phyloP scores from a whole-genome alignment of 2,888 invertebrate genomes.

The Erynnis tages region DNA sequence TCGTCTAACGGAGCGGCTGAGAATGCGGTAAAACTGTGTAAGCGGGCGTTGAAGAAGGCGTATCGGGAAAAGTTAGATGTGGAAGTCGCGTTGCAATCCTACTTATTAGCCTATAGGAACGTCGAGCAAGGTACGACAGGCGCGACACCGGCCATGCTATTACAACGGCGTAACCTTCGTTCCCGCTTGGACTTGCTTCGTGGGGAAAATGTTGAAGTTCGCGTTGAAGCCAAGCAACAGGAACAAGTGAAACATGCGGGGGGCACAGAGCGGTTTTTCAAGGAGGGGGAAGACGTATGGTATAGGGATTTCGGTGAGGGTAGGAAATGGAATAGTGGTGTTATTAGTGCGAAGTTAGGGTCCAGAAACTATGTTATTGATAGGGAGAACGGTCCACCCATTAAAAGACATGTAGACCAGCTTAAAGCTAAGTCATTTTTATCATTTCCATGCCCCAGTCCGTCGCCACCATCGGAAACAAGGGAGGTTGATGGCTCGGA shows the following conservation, averaged over 20 bases:
- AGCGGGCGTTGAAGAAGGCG: not conserved
- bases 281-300: not conserved
- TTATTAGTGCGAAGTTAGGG: not conserved
- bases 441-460: not conserved
- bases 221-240: not conserved
- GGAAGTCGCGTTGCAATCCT: not conserved
- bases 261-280: not conserved
- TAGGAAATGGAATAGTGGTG: not conserved
- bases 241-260: not conserved
- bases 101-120: not conserved
- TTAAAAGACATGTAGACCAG: slow-evolving; percentile 5
- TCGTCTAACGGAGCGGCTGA: not conserved
- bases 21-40: not conserved
- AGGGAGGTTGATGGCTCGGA: too few relatives aligned
- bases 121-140: not conserved
- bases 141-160: not conserved
- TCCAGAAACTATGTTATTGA: not conserved
- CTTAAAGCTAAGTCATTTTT: not conserved
- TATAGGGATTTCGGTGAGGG: not conserved
- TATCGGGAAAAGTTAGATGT: not conserved
- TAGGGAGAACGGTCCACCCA: slow-evolving; percentile 8
- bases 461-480: not conserved
- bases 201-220: not conserved
- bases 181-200: not conserved
- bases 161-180: not conserved